Evolutionary conservation across 2,797 vertebrate genomes (phyloP), one percentile per base, ranked within the genome.

Genomic region (Chloroceryle inda): DNA sequence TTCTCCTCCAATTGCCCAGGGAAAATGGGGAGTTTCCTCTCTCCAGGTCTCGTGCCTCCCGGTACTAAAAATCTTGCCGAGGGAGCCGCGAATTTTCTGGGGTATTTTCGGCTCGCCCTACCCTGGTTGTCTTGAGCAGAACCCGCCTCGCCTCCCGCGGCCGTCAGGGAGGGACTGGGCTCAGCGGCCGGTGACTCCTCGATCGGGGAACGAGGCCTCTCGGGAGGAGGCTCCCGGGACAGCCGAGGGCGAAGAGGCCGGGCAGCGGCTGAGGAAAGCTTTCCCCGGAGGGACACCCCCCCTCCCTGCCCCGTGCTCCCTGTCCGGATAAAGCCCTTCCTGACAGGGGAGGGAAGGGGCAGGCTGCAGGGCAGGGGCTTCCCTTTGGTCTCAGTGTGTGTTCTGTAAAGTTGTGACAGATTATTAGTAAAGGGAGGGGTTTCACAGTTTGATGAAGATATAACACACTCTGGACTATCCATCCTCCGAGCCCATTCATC

Each of bases 351-450:
- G 92, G 91, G 80, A 96, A 85, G 96, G 95, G 96, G 91, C 96
- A 92, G 82, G 78, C 85, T 88, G 38, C 56, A 8, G 85, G 95
- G 88, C 95, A 96, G 89, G 62, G 35, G 52, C 78, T 93, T 96
- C 92, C 89, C 94, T 96, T 96, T 86, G 72, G 92, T 96, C 96
- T 96, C 95, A 82, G 96, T 95, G 83, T 96, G 96, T 95, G 96
- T 97, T 97, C 97, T 94, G 93, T 96, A 94, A 95, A 96, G 90
- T 85, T 77, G 94, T 96, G 97, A 96, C 96, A 95, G 96, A 96
- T 96, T 97, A 92, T 98, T 97, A 97, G 97, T 76, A 73, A 96
- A 96, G 77, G 91, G 97, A 95, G 94, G 96, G 89, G 90, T 94
- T 89, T 79, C 91, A 56, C 89, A 75, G 91, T 96, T 97, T 96